Percentiles rank a stretch among this genome's conserved stretches.
Conservation (phyloP, 1,140 invertebrate species). For the Drosophila watanabei region DNA sequence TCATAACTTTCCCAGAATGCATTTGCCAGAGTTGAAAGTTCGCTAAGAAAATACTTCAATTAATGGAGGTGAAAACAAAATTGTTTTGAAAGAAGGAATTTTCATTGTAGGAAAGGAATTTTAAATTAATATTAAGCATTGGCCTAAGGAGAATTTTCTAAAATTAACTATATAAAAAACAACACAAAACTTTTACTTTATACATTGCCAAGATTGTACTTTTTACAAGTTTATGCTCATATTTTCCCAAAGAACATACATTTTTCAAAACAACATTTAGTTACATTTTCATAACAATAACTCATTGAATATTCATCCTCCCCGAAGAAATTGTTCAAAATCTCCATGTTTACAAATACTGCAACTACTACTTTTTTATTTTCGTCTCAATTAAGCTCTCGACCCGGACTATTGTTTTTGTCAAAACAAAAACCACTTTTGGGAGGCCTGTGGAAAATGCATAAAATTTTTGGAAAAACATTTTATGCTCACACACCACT, state of each 20-base stretch:
- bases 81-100: background rate
- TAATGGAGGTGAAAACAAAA: background rate
- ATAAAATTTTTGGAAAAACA: constrained; percentile 38
- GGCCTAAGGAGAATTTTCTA: background rate
- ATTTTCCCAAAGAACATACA: background rate
- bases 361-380: background rate
- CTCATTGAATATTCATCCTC: constrained; percentile 14
- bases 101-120: background rate
- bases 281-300: background rate
- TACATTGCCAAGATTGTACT: background rate
- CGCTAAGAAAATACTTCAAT: background rate
- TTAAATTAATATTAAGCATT: background rate
- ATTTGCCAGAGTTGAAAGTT: constrained; percentile 3
- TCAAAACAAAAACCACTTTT: constrained; percentile 4
- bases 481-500: constrained; percentile 41
- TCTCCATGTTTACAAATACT: background rate
- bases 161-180: background rate
- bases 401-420: constrained; percentile 22
- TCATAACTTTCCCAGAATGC: background rate
- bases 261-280: background rate
- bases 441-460: constrained; percentile 6
- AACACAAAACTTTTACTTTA: background rate
- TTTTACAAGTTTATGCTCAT: background rate
- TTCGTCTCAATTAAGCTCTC: constrained; percentile 25
- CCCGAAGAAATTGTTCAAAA: background rate